Base-by-base conservation (phyloP, 2,888 invertebrate genomes). In the Onthophagus sagittarius region DNA sequence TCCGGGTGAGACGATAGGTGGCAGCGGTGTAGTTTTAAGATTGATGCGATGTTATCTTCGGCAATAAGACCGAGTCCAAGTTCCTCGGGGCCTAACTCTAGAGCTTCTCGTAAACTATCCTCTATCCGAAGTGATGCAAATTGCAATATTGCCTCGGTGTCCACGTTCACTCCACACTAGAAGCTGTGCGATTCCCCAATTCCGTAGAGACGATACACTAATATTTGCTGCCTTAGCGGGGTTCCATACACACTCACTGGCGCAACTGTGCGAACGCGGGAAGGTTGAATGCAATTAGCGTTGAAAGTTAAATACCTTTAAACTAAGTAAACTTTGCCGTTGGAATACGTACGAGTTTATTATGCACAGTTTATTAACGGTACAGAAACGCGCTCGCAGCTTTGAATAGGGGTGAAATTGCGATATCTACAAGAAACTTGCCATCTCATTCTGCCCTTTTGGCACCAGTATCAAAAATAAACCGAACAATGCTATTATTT, bases 341-440 rank as follows among this genome's bases (percentile, higher is more conserved):
- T 62, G 15, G 71, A 71, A 71, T 71, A 71, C 62, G 62, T 71
- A 71, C 62, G 71, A 71, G 62, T 71, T 71, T 71, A 62, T 71
- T 62, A 71, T 71, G 62, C 62, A 62, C 62, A 62, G 53, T 62
- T 71, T 53, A 23, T 62, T 71, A 71, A 71, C 67, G 67, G 39
- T 67, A 67, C 15, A 67, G 23, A 53, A 7, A 9, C 11, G 39
- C 67, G 15, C 67, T 32, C 31, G 13, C 23, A 9, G 39, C 67
- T 67, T 23, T 67, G 32, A 67, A 67, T 32, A 64, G 67, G 39
- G 39, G 39, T 1, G 39, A 53, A 53, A 53, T 53, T 53, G 39
- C 39, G 39, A 53, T 53, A 7, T 53, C 39, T 7, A 53, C 39
- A 1, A 9, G 39, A 53, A 53, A 11, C 39, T 53, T 53, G 11